Percentiles rank a stretch among this genome's conserved stretches.
These are phyloP conservation scores for Acrocera orbiculus DNA, from an alignment of 2,888 invertebrate genomes.

Conservation along the genomic window DNA sequence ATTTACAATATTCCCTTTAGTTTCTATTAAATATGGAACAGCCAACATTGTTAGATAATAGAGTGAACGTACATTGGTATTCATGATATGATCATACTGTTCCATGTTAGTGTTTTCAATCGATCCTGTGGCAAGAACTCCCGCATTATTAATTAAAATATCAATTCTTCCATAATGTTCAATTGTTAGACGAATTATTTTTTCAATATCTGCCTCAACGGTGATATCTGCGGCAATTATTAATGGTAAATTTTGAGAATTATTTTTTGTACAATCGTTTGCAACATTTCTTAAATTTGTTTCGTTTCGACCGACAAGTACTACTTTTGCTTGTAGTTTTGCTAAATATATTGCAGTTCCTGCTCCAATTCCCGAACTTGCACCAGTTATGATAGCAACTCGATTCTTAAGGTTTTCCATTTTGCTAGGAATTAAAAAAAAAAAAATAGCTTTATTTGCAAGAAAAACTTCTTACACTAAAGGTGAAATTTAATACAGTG, in stretches of 20 bases:
- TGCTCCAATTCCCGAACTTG: conserved; percentile 58
- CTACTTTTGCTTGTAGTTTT: conserved; percentile 41
- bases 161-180: conserved; percentile 50
- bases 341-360: conserved; percentile 49
- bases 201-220: conserved; percentile 50
- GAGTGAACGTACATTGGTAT: conserved; percentile 63
- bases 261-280: conserved; percentile 33
- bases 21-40: conserved; percentile 59
- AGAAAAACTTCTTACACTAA: too few relatives aligned
- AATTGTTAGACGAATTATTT: conserved; percentile 47
- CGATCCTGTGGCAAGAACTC: conserved; percentile 57
- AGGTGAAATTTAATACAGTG: too few relatives aligned
- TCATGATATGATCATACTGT: conserved; percentile 75
- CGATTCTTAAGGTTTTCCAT: too few relatives aligned
- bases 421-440: too few relatives aligned
- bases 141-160: conserved; percentile 74
- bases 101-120: conserved; percentile 68
- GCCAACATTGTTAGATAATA: conserved; percentile 68
- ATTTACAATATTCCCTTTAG: conserved; percentile 76
- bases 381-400: conserved; percentile 47
- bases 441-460: too few relatives aligned
- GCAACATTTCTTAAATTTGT: conserved; percentile 46
- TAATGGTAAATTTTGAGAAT: conserved; percentile 36
- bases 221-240: conserved; percentile 47
- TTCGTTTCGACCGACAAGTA: conserved; percentile 49